Conservation (phyloP, 1,140 invertebrate species). For the Megathymus violae region DNA sequence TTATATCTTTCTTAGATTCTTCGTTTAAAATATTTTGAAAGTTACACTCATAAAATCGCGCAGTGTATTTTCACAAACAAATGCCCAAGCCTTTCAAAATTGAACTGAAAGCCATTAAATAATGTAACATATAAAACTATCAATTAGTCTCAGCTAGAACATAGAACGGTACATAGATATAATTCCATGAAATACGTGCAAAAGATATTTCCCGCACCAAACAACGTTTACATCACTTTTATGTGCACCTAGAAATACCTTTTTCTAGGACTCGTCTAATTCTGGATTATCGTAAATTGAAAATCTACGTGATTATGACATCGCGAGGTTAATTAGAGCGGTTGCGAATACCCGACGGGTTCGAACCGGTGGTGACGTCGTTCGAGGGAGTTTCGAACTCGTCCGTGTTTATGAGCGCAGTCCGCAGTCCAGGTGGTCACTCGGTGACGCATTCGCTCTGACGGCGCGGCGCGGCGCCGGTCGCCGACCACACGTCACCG, state of each 20-base stretch:
- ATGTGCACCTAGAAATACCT: constrained; percentile 18
- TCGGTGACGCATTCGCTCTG: constrained; percentile 11
- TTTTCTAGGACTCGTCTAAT: constrained; percentile 19
- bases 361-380: constrained; percentile 7
- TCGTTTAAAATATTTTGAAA: too few relatives aligned
- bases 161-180: too few relatives aligned
- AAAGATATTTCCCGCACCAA: too few relatives aligned
- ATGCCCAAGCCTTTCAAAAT: too few relatives aligned
- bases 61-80: too few relatives aligned
- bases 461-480: background rate
- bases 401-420: constrained; percentile 1
- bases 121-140: too few relatives aligned
- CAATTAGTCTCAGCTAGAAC: too few relatives aligned
- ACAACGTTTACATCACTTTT: too few relatives aligned
- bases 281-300: constrained; percentile 25
- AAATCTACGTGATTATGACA: constrained; percentile 27
- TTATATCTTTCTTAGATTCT: too few relatives aligned
- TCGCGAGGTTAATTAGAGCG: constrained; percentile 19
- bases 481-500: constrained; percentile 3
- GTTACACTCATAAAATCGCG: too few relatives aligned
- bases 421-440: constrained; percentile 6
- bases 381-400: constrained; percentile 23
- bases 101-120: too few relatives aligned
- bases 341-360: constrained; percentile 7
- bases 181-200: too few relatives aligned